phyloP scores from a whole-genome alignment of 2,113 vertebrate species.

The Datnioides undecimradiatus region DNA sequence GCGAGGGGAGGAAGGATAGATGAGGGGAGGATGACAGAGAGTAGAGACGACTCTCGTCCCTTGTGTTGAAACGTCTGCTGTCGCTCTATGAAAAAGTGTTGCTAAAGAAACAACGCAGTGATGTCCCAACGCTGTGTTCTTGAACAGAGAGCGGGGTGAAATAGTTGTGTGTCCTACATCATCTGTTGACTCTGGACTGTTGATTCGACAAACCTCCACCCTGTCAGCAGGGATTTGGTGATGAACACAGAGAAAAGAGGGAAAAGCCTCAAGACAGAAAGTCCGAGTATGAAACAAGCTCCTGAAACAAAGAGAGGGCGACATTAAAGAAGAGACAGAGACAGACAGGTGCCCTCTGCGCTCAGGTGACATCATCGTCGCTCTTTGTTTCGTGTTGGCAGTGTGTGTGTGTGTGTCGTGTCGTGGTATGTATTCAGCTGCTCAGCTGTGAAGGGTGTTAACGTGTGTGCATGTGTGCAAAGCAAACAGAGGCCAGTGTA shows the following conservation, averaged over 20 bases:
- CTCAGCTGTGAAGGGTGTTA: slow-evolving; percentile 49
- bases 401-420: slow-evolving; percentile 11
- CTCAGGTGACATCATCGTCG: slow-evolving; percentile 1
- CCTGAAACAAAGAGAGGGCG: not conserved
- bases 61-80: not conserved
- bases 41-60: not conserved
- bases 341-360: not conserved
- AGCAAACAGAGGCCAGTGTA: slow-evolving; percentile 41
- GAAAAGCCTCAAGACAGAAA: not conserved
- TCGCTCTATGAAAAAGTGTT: not conserved
- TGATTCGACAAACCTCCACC: slow-evolving; percentile 26
- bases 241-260: not conserved
- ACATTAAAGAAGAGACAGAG: not conserved
- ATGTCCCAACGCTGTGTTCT: not conserved
- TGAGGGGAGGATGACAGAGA: not conserved
- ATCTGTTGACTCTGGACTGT: slow-evolving; percentile 23
- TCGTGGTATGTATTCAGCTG: slow-evolving; percentile 18
- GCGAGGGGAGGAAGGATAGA: not conserved
- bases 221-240: not conserved
- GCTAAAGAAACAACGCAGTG: not conserved
- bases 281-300: not conserved
- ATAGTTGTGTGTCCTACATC: slow-evolving; percentile 15
- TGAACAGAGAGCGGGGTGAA: not conserved
- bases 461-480: slow-evolving; percentile 41
- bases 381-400: slow-evolving; percentile 15